phyloP scores from a whole-genome alignment of 2,888 invertebrate species.

The Pharmacophagus antenor region DNA sequence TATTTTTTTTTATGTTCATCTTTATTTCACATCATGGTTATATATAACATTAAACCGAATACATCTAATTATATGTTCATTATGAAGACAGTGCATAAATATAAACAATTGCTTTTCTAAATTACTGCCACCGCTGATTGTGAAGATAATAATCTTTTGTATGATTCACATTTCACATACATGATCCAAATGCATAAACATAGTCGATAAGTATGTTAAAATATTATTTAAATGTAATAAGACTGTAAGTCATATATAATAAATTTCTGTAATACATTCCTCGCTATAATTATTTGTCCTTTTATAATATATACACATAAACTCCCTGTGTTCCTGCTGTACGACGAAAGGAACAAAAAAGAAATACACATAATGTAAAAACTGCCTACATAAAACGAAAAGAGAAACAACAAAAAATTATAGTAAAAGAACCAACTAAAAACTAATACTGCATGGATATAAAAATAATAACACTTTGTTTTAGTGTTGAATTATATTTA shows the following conservation, averaged over 20 bases:
- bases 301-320: too few species aligned
- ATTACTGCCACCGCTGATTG: neutral
- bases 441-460: neutral
- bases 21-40: too few species aligned
- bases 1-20: too few species aligned
- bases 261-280: conserved; percentile 20
- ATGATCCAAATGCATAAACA: neutral
- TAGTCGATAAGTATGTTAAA: conserved; percentile 18
- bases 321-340: too few species aligned
- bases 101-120: neutral
- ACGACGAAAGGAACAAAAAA: too few species aligned
- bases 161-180: neutral
- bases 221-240: conserved; percentile 13
- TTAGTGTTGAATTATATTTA: neutral
- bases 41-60: too few species aligned
- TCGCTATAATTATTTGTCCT: neutral
- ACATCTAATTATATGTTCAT: too few species aligned
- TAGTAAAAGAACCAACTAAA: neutral
- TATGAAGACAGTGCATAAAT: too few species aligned
- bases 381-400: too few species aligned
- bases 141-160: neutral
- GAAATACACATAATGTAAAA: too few species aligned
- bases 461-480: neutral
- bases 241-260: conserved; percentile 23
- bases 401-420: too few species aligned